Evolutionary conservation across 1,140 invertebrate genomes (phyloP), one percentile per base, ranked within the genome.

Genomic region (Hetaerina americana): DNA sequence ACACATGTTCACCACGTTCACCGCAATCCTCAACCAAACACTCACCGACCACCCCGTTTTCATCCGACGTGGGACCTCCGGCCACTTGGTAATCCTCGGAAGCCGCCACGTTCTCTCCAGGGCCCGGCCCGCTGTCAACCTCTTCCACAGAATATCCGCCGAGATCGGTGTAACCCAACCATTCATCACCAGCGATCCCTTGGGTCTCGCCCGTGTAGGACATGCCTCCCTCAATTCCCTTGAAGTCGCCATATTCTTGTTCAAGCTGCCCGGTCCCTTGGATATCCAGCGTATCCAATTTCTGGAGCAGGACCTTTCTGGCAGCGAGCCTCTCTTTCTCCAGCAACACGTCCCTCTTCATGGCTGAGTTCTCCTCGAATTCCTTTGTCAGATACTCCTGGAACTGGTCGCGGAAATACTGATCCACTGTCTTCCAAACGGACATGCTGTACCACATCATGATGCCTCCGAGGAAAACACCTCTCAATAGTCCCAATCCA

Each of bases 361-460:
- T 66, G 2, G 29, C 22, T 12, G 27, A 31, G 26, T 71, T 79
- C 68, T 78, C 80, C 27, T 75, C 68, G 66, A 79, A 81, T 74
- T 84, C 82, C 5, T 80, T 77, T 24, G 79, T 73, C 25, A 83
- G 76, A 74, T 85, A 85, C 67, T 78, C 80, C 5, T 79, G 78
- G 71, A 86, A 85, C 75, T 82, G 81, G 26, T 83, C 81, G 69
- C 78, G 80, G 72, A 85, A 86, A 75, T 85, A 84, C 69, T 75
- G 78, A 72, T 86, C 84, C 73, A 87, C 83, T 73, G 84, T 77
- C 72, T 78, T 82, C 82, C 84, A 85, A 0, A 85, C 76, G 66
- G 74, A 80, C 26, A 80, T 73, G 70, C 81, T 85, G 73, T 87
- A 87, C 81, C 83, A 84, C 28, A 79, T 75, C 69, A 85, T 76